Base-by-base conservation (phyloP, 2,888 invertebrate genomes). In the Agelastica alni region DNA sequence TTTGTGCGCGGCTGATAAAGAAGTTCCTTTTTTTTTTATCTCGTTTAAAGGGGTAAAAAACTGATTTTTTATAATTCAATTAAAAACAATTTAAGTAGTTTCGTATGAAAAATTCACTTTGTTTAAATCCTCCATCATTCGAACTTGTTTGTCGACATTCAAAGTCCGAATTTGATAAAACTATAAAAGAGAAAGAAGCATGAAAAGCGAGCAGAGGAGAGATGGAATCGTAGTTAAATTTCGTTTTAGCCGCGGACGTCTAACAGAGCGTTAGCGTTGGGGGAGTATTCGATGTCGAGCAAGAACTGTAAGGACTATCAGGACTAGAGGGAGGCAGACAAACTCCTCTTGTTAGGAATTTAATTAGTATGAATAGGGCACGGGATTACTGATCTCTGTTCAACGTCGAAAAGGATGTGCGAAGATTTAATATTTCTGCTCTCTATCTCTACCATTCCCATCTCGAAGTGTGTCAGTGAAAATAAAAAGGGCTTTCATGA, bases 281-380 rank as follows among this genome's bases (percentile, higher is more conserved):
- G 37, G 37, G 37, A 39, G 18, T 43, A 43, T 43, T 43, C 18
- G 43, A 43, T 43, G 37, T 39, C 37, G 18, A 20, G 37, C 20
- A 5, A 39, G 37, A 6, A 18, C 10, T 39, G 2, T 2, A 39
- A 20, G 37, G 37, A 7, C 18, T 36, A 31, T 7, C 12, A 13
- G 37, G 20, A 20, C 18, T 20, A n/a, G n/a, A n/a, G 12, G 22
- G 39, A 41, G 41, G 51, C 53, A 52, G 56, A 58, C 49, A 58
- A 51, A 58, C 58, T 60, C 58, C 52, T 51, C 52, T 53, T 51
- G 55, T 58, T 56, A 30, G 60, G 60, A 60, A 60, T 60, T 60
- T 60, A 60, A 60, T 60, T 60, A 60, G 58, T 49, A 49, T 32
- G 45, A 51, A 49, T 53, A 34, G 53, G 28, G 47, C 26, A 20